Evolutionary conservation across 2,113 vertebrate genomes (phyloP).

Genomic region (Cygnus buccinator): DNA sequence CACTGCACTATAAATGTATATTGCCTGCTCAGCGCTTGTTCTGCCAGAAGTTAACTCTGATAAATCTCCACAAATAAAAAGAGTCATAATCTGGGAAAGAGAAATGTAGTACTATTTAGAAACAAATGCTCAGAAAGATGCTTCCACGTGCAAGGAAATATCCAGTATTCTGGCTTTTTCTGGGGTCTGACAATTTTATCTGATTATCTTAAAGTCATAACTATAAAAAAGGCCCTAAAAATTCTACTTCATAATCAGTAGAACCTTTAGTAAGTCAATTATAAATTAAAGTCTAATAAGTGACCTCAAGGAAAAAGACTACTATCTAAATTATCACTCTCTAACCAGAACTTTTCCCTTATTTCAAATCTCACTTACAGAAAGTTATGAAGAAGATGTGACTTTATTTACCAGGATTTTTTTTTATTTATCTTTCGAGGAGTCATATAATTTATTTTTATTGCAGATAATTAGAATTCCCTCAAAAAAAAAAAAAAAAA

Average conservation of each 20-base stretch:
- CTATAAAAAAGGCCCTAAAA: neutral
- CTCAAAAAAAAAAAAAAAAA: neutral
- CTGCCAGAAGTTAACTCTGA: neutral
- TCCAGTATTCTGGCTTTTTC: neutral
- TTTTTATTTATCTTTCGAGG: neutral
- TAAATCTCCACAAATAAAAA: neutral
- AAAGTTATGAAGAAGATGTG: neutral
- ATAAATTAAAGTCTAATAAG: neutral
- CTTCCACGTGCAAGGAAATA: neutral
- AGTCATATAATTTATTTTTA: neutral
- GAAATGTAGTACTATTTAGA: neutral
- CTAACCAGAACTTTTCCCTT: neutral
- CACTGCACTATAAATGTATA: neutral
- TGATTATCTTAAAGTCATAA: neutral
- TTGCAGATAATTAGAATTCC: neutral
- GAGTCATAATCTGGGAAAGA: neutral
- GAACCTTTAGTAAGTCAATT: neutral
- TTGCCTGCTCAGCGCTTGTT: slow-evolving; percentile 4
- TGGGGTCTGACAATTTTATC: neutral
- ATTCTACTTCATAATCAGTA: neutral
- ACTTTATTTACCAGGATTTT: neutral
- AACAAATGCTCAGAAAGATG: neutral
- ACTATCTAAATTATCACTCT: neutral
- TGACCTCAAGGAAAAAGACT: neutral
- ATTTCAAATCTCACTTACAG: neutral